A percentile compares a stretch with the other conserved stretches of the same genome.
These are phyloP conservation scores for Patiria miniata DNA, from an alignment of 35 echinoderm and acorn worm species.

Conservation along the genomic window DNA sequence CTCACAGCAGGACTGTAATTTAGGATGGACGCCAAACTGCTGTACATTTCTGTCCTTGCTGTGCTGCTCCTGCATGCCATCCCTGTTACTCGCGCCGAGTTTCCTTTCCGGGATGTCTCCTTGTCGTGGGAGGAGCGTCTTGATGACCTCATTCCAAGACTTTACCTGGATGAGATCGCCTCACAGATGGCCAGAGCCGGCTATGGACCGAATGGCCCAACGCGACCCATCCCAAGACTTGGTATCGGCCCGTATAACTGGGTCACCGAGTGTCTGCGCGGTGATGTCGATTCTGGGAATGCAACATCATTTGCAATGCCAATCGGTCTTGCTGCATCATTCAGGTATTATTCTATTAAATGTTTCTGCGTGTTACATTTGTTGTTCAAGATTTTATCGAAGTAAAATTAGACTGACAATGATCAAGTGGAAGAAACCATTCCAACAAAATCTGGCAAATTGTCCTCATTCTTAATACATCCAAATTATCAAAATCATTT, in stretches of 20 bases:
- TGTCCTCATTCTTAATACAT: too few species aligned
- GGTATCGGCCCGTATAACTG: conserved; percentile 80
- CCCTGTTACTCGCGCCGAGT: background rate
- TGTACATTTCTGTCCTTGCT: too few species aligned
- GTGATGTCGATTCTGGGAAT: conserved; percentile 61
- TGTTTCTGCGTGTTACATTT: too few species aligned
- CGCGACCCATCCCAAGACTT: conserved; percentile 51
- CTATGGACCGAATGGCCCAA: conserved; percentile 44
- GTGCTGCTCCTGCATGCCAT: too few species aligned
- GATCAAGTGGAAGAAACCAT: too few species aligned
- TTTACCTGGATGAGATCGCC: conserved; percentile 60
- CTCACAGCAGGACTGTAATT: too few species aligned
- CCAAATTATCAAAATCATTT: too few species aligned
- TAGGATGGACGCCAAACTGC: too few species aligned
- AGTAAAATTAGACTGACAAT: too few species aligned
- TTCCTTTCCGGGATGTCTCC: conserved; percentile 68
- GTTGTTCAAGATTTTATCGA: too few species aligned
- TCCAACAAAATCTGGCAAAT: too few species aligned
- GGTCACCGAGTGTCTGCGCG: conserved; percentile 84
- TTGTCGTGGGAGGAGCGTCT: conserved; percentile 74
- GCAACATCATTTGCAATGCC: conserved; percentile 80
- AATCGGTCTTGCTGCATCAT: conserved; percentile 75
- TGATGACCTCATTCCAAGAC: conserved; percentile 43
- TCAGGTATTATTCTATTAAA: conserved; percentile 45
- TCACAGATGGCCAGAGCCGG: conserved; percentile 72